Base-by-base conservation (phyloP, 1,140 invertebrate genomes). In the Teleogryllus occipitalis region DNA sequence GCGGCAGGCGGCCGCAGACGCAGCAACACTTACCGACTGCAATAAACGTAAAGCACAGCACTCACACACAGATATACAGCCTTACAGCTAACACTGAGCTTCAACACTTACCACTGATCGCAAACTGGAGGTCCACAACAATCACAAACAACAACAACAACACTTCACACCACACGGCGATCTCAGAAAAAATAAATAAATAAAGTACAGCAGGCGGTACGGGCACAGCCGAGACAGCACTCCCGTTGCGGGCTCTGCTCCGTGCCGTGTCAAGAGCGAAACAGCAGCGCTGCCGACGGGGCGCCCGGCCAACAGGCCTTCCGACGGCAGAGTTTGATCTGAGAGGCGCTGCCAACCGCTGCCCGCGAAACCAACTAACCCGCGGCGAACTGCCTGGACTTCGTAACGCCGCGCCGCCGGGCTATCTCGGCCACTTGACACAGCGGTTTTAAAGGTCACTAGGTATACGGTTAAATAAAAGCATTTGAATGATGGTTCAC, bases 111-210 rank as follows among this genome's bases (percentile, higher is more conserved):
- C 54, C 54, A 65, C 54, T 7, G 18, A 65, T 65, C 7, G 54
- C 54, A 7, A 65, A 10, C 54, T 65, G 54, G 54, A 10, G 18
- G 54, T 65, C 18, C 54, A 65, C 54, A 14, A 65, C 54, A 65
- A 65, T 65, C 54, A 65, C 54, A 65, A 65, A 65, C 54, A 65
- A 65, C 18, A 65, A 65, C 54, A 65, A 65, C 54, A 65, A 65
- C 54, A 65, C 54, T 65, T 10, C 54, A 65, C 54, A 65, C 54
- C 18, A 65, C 54, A 65, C 54, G 54, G 18, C 18, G 54, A 18
- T 65, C 54, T 18, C 54, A 65, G 54, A 65, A 65, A 14, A 65
- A 65, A 65, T 65, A 65, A 65, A 65, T 65, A 65, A 65, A 65
- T 14, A 65, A 18, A 14, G 18, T 18, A 65, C 10, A 18, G 10